These are phyloP conservation scores for Ailuropoda melanoleuca DNA, from an alignment of 2,113 vertebrate species.

Conservation along the genomic window DNA sequence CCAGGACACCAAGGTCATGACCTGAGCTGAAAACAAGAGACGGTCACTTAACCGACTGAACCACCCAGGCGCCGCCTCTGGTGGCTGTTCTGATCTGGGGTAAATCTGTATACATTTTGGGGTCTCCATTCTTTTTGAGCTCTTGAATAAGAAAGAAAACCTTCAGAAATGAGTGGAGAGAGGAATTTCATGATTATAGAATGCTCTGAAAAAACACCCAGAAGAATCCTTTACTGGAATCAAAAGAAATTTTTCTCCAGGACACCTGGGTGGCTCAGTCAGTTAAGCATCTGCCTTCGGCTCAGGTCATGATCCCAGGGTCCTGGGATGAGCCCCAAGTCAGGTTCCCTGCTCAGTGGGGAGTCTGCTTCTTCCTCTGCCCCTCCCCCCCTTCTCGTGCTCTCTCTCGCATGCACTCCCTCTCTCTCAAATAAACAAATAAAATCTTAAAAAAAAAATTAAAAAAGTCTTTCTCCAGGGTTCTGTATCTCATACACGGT, in stretches of 20 bases:
- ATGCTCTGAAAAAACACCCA: not conserved
- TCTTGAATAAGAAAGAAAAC: not conserved
- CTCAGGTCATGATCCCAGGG: too few relatives aligned
- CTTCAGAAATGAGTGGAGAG: not conserved
- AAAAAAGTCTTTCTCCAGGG: not conserved
- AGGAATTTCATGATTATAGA: not conserved
- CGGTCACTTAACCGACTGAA: rapidly evolving
- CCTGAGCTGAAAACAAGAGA: not conserved
- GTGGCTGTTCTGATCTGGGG: not conserved
- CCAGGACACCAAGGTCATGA: not conserved
- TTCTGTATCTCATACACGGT: not conserved
- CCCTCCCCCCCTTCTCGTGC: too few relatives aligned
- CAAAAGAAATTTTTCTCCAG: too few relatives aligned
- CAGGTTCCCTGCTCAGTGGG: too few relatives aligned
- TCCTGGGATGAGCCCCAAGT: too few relatives aligned
- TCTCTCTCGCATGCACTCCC: too few relatives aligned
- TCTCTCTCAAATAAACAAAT: too few relatives aligned
- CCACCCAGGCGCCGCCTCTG: not conserved
- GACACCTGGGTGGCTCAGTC: too few relatives aligned
- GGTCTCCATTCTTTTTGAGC: not conserved
- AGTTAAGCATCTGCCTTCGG: too few relatives aligned
- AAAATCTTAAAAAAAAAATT: too few relatives aligned
- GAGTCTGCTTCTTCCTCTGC: too few relatives aligned
- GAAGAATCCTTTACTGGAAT: not conserved
- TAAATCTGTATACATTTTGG: not conserved